A percentile compares a stretch with the other conserved stretches of the same genome.
Evolutionary conservation across 2,797 vertebrate genomes (phyloP).

Genomic region (Trachops cirrhosus): DNA sequence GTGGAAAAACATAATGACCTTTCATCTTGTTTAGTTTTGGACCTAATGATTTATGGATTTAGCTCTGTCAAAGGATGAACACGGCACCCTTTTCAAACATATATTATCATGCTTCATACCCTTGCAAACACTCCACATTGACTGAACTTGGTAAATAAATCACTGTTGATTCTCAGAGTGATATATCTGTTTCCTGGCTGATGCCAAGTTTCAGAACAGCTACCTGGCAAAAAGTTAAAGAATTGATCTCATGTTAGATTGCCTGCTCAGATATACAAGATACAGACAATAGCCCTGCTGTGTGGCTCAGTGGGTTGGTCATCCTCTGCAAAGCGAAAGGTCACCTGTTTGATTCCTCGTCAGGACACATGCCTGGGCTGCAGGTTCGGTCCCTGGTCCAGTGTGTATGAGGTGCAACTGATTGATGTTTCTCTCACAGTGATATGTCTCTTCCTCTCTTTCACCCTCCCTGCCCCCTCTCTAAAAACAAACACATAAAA

Average conservation of each 20-base stretch:
- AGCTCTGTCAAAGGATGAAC: neutral
- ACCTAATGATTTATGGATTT: neutral
- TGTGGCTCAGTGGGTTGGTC: neutral
- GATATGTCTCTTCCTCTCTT: neutral
- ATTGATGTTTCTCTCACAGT: neutral
- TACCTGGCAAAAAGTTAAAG: neutral
- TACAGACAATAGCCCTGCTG: neutral
- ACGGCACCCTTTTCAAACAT: neutral
- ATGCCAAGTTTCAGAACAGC: slow-evolving; percentile 18
- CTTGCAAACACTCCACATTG: neutral
- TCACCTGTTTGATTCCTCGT: too few relatives aligned
- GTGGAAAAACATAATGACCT: slow-evolving; percentile 59
- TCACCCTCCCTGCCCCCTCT: neutral
- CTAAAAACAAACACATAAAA: neutral
- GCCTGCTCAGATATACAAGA: neutral
- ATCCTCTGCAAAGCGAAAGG: neutral
- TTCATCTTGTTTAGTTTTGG: slow-evolving; percentile 52
- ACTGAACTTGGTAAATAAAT: neutral
- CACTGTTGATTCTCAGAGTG: neutral
- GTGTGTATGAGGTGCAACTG: neutral
- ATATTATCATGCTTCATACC: neutral
- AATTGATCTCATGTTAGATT: neutral
- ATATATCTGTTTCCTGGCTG: neutral
- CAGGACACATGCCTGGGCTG: neutral
- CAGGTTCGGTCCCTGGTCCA: neutral